Evolutionary conservation across 92 coral and sea anemone species (phyloP), one percentile per base, ranked within the genome.

Genomic region (Epizoanthus illoricatus): DNA sequence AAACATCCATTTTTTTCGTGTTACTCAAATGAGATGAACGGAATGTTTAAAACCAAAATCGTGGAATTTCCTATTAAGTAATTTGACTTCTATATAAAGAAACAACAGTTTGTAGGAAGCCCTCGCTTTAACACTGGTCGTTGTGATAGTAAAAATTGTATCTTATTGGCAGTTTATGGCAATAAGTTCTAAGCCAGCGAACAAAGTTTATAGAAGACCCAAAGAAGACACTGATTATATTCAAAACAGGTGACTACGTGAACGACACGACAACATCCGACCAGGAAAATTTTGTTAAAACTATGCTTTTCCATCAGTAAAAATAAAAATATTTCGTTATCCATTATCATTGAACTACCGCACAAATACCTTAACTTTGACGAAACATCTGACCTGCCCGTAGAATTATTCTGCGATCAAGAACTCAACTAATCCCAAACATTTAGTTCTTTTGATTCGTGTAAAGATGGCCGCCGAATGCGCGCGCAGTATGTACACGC

Each of bases 261-360:
- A 55, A 65, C 80, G 90, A 87, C 87, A 87, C 90, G 90, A 84
- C 90, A 87, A 63, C 90, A 87, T 74, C 66, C 60, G 69, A 86
- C 79, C 83, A 47, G 81, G 42, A 75, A 81, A 73, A 71, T 71
- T 13, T 71, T 23, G 75, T 56, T 28, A 71, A 57, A 52, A 18
- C 62, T 5, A 36, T 19, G 40, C n/a, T 73, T 72, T 23, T 80
- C n/a, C 69, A 49, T 0, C 54, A 56, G 8, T 12, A 54, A 72
- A 58, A 52, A 19, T 0, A 65, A 65, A 67, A 40, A 18, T n/a
- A 16, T 5, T 45, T 36, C 19, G 12, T 52, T 21, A 39, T 10
- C 68, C 24, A 40, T 65, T 47, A 15, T 41, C 70, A 43, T 61
- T 21, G 60, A 42, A 81, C 40, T 8, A n/a, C 15, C 6, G 5